Conservation (phyloP, 2,888 invertebrate species). For the Phyllotreta cruciferae region DNA sequence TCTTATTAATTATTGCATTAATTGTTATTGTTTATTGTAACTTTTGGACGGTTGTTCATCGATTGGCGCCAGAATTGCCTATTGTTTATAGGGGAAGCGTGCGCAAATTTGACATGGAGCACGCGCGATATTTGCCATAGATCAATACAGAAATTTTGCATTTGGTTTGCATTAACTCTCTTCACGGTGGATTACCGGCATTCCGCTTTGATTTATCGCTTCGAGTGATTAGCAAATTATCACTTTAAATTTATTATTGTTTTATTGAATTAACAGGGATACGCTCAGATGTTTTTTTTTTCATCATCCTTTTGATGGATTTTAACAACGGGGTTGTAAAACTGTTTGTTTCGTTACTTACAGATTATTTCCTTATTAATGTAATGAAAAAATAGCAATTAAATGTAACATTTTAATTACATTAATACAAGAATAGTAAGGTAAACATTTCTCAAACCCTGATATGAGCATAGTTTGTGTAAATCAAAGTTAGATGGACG, state of each 20-base stretch:
- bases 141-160: constrained; percentile 49
- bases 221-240: constrained; percentile 12
- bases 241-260: constrained; percentile 14
- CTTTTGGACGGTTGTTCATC: constrained; percentile 34
- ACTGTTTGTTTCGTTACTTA: not conserved
- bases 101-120: constrained; percentile 42
- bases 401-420: too few relatives aligned
- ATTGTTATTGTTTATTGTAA: constrained; percentile 6
- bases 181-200: constrained; percentile 17
- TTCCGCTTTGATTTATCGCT: constrained; percentile 23
- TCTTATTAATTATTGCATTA: not conserved
- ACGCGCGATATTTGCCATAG: constrained; percentile 40
- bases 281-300: not conserved
- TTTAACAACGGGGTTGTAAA: not conserved
- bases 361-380: not conserved
- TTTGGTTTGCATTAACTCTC: constrained; percentile 29
- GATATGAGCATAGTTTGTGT: too few relatives aligned
- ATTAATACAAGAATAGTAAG: too few relatives aligned
- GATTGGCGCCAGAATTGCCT: constrained; percentile 45
- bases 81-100: constrained; percentile 35
- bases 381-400: too few relatives aligned
- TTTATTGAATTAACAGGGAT: constrained; percentile 3
- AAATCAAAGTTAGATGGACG: too few relatives aligned
- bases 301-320: not conserved
- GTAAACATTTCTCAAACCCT: too few relatives aligned